These are phyloP conservation scores for Gisinianus flammeolus DNA, from an alignment of 2,888 invertebrate genomes.

Conservation along the genomic window DNA sequence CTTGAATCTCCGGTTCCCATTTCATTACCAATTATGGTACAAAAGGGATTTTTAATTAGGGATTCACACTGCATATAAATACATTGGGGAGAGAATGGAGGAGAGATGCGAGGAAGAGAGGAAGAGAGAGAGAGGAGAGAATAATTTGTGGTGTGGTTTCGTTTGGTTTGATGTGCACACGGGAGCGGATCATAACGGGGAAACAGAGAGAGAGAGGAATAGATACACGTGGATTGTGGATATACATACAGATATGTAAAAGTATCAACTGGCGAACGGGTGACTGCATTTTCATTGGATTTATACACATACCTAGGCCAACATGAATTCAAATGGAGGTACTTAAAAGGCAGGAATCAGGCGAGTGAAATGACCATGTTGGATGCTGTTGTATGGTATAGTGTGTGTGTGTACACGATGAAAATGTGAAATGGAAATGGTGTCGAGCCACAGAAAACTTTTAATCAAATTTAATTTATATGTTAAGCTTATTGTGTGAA, in stretches of 20 bases:
- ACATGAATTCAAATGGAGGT: too few relatives aligned
- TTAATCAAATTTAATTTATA: slow-evolving; percentile 29
- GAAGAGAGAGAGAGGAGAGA: background rate
- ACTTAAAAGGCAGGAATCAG: background rate
- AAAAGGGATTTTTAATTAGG: slow-evolving; percentile 51
- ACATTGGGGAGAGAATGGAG: slow-evolving; percentile 5
- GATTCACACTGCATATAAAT: slow-evolving; percentile 25
- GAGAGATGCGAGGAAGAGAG: background rate
- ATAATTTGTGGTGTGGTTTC: slow-evolving; percentile 31
- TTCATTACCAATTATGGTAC: slow-evolving; percentile 50
- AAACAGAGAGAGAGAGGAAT: too few relatives aligned
- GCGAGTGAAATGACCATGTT: slow-evolving; percentile 9
- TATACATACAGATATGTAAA: background rate
- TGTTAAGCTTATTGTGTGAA: slow-evolving; percentile 19
- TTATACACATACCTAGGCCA: too few relatives aligned
- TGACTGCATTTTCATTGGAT: too few relatives aligned
- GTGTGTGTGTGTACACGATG: background rate
- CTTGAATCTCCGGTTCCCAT: slow-evolving; percentile 43
- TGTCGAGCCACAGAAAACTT: slow-evolving; percentile 10
- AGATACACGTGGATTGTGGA: background rate
- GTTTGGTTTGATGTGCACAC: slow-evolving; percentile 13
- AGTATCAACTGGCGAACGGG: too few relatives aligned
- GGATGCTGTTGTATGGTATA: slow-evolving; percentile 2
- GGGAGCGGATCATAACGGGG: slow-evolving; percentile 3
- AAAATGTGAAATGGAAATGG: background rate